Evolutionary conservation across 2,797 vertebrate species (phyloP).

Genomic region (Onychomys torridus): DNA sequence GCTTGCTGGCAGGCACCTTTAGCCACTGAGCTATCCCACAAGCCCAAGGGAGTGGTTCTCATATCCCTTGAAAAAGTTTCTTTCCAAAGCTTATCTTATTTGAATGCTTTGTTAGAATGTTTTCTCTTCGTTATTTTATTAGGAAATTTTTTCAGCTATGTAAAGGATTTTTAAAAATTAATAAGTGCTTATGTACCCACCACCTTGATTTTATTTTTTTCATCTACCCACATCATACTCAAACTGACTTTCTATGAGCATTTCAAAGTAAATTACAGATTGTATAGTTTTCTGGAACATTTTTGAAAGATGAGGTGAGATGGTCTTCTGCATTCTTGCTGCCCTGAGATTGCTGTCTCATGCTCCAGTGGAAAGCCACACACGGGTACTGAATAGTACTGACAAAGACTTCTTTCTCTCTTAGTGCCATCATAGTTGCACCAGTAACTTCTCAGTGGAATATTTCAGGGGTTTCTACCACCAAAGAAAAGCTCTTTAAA

Average conservation of each 20-base stretch:
- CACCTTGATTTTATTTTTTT: conserved; percentile 21
- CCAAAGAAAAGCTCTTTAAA: conserved; percentile 69
- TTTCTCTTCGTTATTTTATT: conserved; percentile 40
- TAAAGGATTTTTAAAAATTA: not conserved
- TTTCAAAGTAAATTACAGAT: conserved; percentile 20
- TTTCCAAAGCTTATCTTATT: conserved; percentile 58
- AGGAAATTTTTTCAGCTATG: not conserved
- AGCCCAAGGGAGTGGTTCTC: not conserved
- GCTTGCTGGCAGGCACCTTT: not conserved
- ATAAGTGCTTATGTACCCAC: not conserved
- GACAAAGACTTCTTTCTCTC: conserved; percentile 50
- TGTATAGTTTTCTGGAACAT: not conserved
- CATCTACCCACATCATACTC: conserved; percentile 4
- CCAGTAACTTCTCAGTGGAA: conserved; percentile 45
- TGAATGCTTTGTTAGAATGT: conserved; percentile 5
- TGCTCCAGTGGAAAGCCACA: conserved; percentile 27
- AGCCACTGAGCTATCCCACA: not conserved
- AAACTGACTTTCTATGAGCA: not conserved
- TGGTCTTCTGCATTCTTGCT: not conserved
- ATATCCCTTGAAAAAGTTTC: conserved; percentile 43
- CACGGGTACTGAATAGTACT: not conserved
- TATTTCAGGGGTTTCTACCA: conserved; percentile 57
- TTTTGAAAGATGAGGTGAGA: not conserved
- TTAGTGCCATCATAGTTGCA: conserved; percentile 15
- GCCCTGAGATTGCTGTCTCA: not conserved